These are phyloP conservation scores for Drosophila falleni DNA, from an alignment of 2,888 invertebrate genomes.

Conservation along the genomic window DNA sequence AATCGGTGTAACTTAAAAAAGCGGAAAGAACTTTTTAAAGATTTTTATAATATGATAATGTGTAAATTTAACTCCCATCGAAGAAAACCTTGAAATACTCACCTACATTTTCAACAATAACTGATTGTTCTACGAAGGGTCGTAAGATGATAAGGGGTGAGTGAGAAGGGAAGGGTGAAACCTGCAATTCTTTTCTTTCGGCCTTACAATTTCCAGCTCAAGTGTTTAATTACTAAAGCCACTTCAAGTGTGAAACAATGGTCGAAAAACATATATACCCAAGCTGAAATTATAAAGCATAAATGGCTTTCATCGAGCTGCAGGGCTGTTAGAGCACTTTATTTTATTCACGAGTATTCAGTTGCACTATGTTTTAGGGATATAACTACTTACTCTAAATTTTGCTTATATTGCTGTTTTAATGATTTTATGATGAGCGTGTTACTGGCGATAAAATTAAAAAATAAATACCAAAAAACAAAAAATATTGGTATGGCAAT, in stretches of 20 bases:
- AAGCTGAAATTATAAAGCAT: conserved; percentile 24
- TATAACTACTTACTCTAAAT: background rate
- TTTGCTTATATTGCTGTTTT: too few relatives aligned
- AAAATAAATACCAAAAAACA: too few relatives aligned
- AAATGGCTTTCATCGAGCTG: conserved; percentile 38
- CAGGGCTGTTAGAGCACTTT: conserved; percentile 8
- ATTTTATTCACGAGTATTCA: conserved; percentile 13
- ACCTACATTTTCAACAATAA: conserved; percentile 13
- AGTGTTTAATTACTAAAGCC: conserved; percentile 65
- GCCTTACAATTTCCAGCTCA: conserved; percentile 48
- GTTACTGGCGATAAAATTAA: too few relatives aligned
- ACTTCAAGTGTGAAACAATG: conserved; percentile 55
- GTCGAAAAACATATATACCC: conserved; percentile 9
- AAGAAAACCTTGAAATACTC: conserved; percentile 13
- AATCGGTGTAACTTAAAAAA: background rate
- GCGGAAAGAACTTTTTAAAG: background rate
- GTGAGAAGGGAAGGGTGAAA: background rate
- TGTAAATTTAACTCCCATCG: background rate
- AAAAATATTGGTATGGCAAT: too few relatives aligned
- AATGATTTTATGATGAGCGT: too few relatives aligned
- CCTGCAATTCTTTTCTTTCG: conserved; percentile 10
- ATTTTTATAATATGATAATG: background rate
- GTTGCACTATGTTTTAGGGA: conserved; percentile 8
- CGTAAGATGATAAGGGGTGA: background rate
- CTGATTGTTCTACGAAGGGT: background rate